Evolutionary conservation across 1,140 invertebrate genomes (phyloP), one percentile per base, ranked within the genome.

Genomic region (Drosophila arizonae): DNA sequence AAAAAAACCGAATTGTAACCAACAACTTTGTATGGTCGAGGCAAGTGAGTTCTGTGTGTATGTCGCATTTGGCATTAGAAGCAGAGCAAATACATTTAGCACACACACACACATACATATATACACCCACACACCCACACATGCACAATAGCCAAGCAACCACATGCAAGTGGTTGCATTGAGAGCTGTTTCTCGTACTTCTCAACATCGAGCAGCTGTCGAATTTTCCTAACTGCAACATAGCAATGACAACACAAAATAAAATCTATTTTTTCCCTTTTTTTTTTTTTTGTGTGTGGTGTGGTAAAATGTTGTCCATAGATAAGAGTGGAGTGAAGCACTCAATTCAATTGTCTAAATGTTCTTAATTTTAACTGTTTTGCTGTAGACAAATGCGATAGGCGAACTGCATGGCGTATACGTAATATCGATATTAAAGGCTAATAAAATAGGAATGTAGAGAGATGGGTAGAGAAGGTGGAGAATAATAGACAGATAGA

Each of bases 1-100:
- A 26, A 39, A 43, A 30, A 48, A 73, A 57, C 65, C 57, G 33
- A 73, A 69, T 69, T 73, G 71, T 73, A 87, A 77, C 82, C 72
- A 82, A 72, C 84, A 86, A 82, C 74, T 77, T 73, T 77, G 64
- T 75, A 66, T 36, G 72, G 66, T 71, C 75, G 74, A 77, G 36
- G 65, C 48, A 56, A 67, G 33, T 68, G 70, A 68, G 70, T 61
- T 33, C 33, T 55, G 63, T 43, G 41, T 9, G 43, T 62, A 41
- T 64, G 56, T 76, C 57, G 67, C 51, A 64, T 43, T 36, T 66
- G 69, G 46, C 56, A 48, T 66, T 55, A 61, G 48, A 54, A 69
- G 33, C 30, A 63, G 41, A 50, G 71, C 65, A 73, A 73, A 73
- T 62, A 73, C 65, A 69, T 69, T 68, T 68, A 48, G 24, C 43